Evolutionary conservation across 1,140 invertebrate genomes (phyloP).

Genomic region (Sycophila sp.): DNA sequence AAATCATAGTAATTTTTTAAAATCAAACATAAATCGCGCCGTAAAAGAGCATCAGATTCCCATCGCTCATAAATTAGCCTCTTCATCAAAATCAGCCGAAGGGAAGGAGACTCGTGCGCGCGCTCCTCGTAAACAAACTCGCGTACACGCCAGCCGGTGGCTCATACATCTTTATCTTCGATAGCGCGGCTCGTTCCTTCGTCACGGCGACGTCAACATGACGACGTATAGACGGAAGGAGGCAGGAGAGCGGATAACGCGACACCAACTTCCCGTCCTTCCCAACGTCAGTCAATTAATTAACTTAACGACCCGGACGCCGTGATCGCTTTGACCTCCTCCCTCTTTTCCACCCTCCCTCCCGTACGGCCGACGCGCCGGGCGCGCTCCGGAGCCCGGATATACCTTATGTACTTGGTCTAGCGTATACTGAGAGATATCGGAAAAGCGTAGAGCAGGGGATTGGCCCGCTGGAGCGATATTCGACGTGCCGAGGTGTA

Average conservation of each 20-base stretch:
- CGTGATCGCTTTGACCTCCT: slow-evolving; percentile 21
- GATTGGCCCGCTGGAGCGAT: background rate
- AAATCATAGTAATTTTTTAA: no score
- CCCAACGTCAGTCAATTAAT: slow-evolving; percentile 45
- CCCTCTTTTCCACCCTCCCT: background rate
- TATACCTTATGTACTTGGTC: background rate
- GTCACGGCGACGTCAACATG: no score
- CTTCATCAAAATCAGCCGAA: no score
- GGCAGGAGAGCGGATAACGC: background rate
- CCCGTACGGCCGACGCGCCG: no score
- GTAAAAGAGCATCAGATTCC: no score
- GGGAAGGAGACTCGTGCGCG: no score
- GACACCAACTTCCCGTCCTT: background rate
- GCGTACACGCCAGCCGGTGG: no score
- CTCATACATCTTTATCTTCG: background rate
- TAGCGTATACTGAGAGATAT: background rate
- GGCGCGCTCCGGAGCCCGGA: background rate
- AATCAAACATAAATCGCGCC: no score
- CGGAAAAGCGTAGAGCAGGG: background rate
- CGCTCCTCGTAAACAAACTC: background rate
- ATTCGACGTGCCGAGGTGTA: background rate
- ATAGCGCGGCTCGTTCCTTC: background rate
- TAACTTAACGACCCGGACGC: slow-evolving; percentile 44
- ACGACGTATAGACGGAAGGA: background rate
- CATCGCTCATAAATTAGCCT: no score